These are phyloP conservation scores for Turdus rufiventris DNA, from an alignment of 2,113 vertebrate genomes.

Conservation along the genomic window DNA sequence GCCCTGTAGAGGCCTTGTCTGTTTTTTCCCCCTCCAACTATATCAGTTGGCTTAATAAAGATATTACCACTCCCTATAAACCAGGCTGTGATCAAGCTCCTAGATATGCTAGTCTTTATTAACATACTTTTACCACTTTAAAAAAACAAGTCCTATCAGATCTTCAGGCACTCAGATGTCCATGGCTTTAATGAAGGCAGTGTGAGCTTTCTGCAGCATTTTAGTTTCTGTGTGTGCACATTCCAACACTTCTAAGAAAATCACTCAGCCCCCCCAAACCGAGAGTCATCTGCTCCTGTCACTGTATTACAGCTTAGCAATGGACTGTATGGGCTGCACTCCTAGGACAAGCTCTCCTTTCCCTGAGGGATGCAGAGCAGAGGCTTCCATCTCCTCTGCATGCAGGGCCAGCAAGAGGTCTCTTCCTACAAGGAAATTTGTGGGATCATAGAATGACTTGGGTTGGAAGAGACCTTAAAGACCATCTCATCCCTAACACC, in stretches of 20 bases:
- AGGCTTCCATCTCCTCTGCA: background rate
- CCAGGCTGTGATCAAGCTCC: background rate
- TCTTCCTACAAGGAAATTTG: background rate
- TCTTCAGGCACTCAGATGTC: background rate
- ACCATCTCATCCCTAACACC: background rate
- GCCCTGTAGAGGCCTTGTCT: slow-evolving; percentile 25
- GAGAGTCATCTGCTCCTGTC: background rate
- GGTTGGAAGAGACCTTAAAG: background rate
- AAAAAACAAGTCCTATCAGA: background rate
- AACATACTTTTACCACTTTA: background rate
- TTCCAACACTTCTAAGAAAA: slow-evolving; percentile 17
- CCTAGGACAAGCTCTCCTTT: background rate
- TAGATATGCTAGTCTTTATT: slow-evolving; percentile 22
- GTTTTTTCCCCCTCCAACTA: slow-evolving; percentile 41
- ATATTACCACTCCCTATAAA: slow-evolving; percentile 42
- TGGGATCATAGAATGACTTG: background rate
- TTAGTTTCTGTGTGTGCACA: background rate
- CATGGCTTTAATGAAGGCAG: background rate
- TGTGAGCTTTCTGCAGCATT: background rate
- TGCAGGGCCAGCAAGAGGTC: background rate
- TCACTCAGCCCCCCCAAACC: background rate
- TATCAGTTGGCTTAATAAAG: slow-evolving; percentile 60
- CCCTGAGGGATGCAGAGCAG: background rate
- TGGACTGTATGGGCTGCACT: background rate
- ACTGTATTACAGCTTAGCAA: background rate